Base-by-base conservation (phyloP, 2,797 vertebrate genomes). In the Taeniopygia guttata region DNA sequence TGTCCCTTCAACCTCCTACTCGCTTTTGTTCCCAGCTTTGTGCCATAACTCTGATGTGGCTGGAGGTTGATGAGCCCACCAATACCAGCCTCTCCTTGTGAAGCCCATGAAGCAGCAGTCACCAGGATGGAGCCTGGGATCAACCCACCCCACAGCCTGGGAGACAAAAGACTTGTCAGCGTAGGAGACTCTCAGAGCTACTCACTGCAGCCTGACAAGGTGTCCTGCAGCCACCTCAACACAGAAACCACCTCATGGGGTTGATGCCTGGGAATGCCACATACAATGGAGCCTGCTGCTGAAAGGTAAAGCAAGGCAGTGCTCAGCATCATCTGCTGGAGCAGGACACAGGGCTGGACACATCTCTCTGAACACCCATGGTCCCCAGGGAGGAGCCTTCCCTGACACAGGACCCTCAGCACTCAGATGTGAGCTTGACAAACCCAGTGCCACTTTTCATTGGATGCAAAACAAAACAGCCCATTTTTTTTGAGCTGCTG, bases 1-100 rank as follows among this genome's bases (percentile, higher is more conserved):
- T 89, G 75, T 90, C 91, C 87, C 95, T 79, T 96, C 91, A 60
- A 5, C 13, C 9, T 59, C 55, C 56, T 51, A 32, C 7, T 58
- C 20, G 38, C 42, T 63, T 88, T 52, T 40, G 30, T 16, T 81
- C 34, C 51, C 55, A 76, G 46, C 34, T 86, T 60, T 15, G 4
- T 60, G n/a, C 30, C 10, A 3, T n/a, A 68, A 63, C 7, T 60
- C 34, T 46, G 60, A 60, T 3, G 15, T 13, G 38, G 16, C 21
- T 73, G 30, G 40, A 58, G 58, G 73, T 30, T 86, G 46, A 79
- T 18, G 22, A 94, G 55, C 8, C 45, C 62, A 58, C 12, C 27
- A 36, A 51, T 4, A 60, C 6, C 56, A 88, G 45, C 26, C 52
- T 10, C 46, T 78, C 46, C 62, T 32, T 54, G 30, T 32, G 27